Base-by-base conservation (phyloP, 2,113 vertebrate genomes). In the Spheniscus mendiculus region DNA sequence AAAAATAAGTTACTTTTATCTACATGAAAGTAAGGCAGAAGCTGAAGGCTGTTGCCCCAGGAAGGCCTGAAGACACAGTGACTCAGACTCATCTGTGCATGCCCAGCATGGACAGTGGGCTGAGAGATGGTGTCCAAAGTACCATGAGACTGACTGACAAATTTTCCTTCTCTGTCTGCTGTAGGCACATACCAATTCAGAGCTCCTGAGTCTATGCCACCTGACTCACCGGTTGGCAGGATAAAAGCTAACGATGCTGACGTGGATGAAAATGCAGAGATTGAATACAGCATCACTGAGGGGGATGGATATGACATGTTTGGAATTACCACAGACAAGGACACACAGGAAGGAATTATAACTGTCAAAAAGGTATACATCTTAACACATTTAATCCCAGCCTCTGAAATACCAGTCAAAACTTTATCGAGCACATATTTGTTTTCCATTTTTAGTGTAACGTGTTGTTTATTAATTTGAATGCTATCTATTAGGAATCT, bases 331-430 rank as follows among this genome's bases (percentile, higher is more conserved):
- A 99, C 99, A 14, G 99, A 99, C 90, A 98, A 98, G 95, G 98
- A 98, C 85, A 99, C 99, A 5, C 99, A 99, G 94, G 99, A 99
- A 84, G 99, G 99, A 58, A 97, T 99, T 82, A 97, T 99, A 85
- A 98, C 98, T 50, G 98, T 99, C 87, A 99, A 98, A 98, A 99
- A 99, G 99, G 99, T 99, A 96, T 52, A 7, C 4, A 12, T 74
- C 38, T 71, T 90, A 52, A 79, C 9, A 32, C 11, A 9, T 7
- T 82, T 78, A 25, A 78, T 65, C 44, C 40, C 21, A 76, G 36
- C 10, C 45, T 87, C 77, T 83, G 59, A 77, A 89, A 47, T 52
- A 30, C 9, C 29, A 50, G 32, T 32, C 45, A 79, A 63, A 91
- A 25, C 30, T 34, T 91, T 53, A 27, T 59, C 38, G 71, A 55